Evolutionary conservation across 2,797 vertebrate genomes (phyloP), one percentile per base, ranked within the genome.

Genomic region (Chelonia mydas): DNA sequence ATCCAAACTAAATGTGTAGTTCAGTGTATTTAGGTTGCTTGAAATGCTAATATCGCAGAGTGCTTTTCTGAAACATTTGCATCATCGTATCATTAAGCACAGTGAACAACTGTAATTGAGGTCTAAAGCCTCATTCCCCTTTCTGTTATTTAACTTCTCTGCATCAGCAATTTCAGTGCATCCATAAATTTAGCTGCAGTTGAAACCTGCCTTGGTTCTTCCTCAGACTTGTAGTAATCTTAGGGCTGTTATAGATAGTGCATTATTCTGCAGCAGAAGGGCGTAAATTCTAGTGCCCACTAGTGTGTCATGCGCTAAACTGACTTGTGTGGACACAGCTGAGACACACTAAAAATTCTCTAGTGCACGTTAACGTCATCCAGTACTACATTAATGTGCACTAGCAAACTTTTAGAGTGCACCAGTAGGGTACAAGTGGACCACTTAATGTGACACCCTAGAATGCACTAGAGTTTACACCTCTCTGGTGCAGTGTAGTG

Each of bases 151-250:
- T 53, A 87, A n/a, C 21, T 76, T 31, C 53, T 77, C 78, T 88
- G 50, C 49, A 86, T 5, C 19, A 50, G 81, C 23, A 76, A 41
- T 83, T 92, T 74, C 83, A 83, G 27, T 3, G 11, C 54, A 88
- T 13, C 15, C 49, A 41, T 81, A 59, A 88, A 92, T n/a, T 53
- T 27, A 65, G 77, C 28, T 28, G 47, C 45, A 86, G 53, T 54
- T 61, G 81, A 53, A 53, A 81, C 41, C 11, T n/a, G 23, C 74
- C 55, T 33, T 13, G 37, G 28, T 53, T 13, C 11, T 21, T 25
- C 59, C 55, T 19, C 31, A 33, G 4, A 7, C 0, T 19, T 1
- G 0, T 25, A 47, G 31, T 59, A 88, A 84, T 17, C 49, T 72
- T 72, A 72, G 9, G 65, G n/a, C n/a, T 72, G 9, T 41, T 72